These are phyloP conservation scores for Lasioglossum baleicum DNA, from an alignment of 1,140 invertebrate genomes.

Conservation along the genomic window DNA sequence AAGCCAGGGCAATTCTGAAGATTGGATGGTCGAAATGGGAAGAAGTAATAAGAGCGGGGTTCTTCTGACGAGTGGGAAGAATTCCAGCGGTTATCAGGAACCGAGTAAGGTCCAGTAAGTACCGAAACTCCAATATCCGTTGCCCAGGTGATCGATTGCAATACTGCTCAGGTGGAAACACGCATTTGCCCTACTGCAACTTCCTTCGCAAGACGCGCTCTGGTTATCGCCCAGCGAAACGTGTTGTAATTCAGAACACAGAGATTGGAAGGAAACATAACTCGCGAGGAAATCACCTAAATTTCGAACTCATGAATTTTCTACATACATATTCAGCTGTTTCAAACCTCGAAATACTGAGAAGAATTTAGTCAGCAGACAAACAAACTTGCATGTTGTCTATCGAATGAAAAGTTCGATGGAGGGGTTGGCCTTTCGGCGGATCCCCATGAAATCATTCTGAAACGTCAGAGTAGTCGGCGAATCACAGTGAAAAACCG, in stretches of 20 bases:
- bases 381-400: no score
- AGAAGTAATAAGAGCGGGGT: background rate
- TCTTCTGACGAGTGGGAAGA: background rate
- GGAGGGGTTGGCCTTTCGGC: no score
- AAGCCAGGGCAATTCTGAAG: background rate
- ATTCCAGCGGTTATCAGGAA: conserved; percentile 6
- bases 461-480: no score
- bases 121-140: conserved; percentile 7
- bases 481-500: no score
- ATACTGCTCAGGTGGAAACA: conserved; percentile 9
- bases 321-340: no score
- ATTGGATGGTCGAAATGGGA: background rate
- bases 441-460: no score
- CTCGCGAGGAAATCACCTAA: no score
- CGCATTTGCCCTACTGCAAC: background rate
- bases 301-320: no score
- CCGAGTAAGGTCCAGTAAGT: conserved; percentile 1
- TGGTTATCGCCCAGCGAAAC: background rate
- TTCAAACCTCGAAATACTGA: no score
- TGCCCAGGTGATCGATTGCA: conserved; percentile 10
- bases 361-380: no score
- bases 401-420: no score
- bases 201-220: no score
- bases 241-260: conserved; percentile 2
- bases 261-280: background rate